A percentile compares a stretch with the other conserved stretches of the same genome.
Evolutionary conservation across 2,797 vertebrate species (phyloP).

Genomic region (Myotis planiceps): DNA sequence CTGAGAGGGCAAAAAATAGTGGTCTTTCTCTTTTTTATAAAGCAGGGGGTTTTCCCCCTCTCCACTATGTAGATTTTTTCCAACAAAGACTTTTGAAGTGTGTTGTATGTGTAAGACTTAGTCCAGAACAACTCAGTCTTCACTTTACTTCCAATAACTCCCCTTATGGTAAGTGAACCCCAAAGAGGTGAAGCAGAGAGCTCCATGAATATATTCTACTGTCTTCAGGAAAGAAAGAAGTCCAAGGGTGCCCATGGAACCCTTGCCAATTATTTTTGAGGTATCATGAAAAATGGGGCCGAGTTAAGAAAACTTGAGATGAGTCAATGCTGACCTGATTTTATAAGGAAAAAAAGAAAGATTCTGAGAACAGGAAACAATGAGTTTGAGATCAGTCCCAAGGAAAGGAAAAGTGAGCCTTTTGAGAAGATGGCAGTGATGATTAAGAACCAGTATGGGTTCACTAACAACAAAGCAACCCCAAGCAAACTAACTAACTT

Average conservation of each 20-base stretch:
- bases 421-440: neutral
- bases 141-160: neutral
- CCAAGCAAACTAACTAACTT: neutral
- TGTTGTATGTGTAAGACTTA: neutral
- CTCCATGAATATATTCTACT: neutral
- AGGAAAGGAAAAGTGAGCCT: neutral
- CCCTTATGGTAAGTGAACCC: neutral
- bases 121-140: slow-evolving; percentile 16
- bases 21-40: neutral
- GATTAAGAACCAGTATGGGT: neutral
- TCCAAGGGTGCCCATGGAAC: neutral
- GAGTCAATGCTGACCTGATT: neutral
- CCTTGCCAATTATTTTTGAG: neutral
- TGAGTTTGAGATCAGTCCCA: neutral
- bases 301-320: neutral
- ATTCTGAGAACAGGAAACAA: neutral
- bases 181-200: neutral
- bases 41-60: neutral
- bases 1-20: neutral
- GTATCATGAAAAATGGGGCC: neutral
- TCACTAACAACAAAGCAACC: neutral
- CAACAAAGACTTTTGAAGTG: neutral
- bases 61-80: neutral
- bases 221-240: neutral
- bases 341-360: neutral